Percentiles rank a stretch among this genome's conserved stretches.
phyloP scores from a whole-genome alignment of 2,888 invertebrate genomes.

The Netelia inedita region DNA sequence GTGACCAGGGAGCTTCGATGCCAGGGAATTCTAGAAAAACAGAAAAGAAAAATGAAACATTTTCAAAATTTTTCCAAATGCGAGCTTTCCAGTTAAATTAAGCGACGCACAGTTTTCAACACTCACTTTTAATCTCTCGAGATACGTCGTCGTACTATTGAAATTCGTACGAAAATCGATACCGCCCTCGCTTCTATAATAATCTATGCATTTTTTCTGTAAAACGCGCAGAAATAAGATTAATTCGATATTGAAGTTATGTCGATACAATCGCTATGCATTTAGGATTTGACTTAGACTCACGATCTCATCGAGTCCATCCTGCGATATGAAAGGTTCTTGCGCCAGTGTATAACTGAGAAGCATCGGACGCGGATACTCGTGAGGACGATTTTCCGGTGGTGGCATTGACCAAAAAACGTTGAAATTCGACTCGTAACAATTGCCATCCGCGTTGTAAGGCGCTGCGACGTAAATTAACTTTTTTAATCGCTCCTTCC shows the following conservation, averaged over 20 bases:
- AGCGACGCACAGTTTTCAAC: background rate
- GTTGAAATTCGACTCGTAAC: constrained; percentile 93
- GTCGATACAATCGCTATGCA: too few relatives aligned
- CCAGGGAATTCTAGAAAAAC: constrained; percentile 87
- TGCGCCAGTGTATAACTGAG: constrained; percentile 94
- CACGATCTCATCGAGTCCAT: constrained; percentile 93
- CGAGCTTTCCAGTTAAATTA: too few relatives aligned
- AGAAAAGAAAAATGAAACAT: constrained; percentile 6
- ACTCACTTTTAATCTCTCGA: constrained; percentile 92
- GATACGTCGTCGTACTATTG: constrained; percentile 90
- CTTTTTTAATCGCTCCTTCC: background rate
- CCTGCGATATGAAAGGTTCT: constrained; percentile 92
- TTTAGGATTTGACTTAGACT: constrained; percentile 63
- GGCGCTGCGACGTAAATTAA: constrained; percentile 88
- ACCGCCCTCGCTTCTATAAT: constrained; percentile 91
- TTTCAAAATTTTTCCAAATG: background rate
- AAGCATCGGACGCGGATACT: constrained; percentile 96
- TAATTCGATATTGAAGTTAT: too few relatives aligned
- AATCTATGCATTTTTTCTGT: constrained; percentile 92
- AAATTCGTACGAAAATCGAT: constrained; percentile 90
- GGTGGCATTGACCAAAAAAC: constrained; percentile 99
- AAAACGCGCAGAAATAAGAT: constrained; percentile 63
- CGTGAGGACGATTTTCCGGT: constrained; percentile 95
- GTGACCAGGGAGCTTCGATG: constrained; percentile 91
- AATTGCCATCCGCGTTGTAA: constrained; percentile 92